Evolutionary conservation across 2,888 invertebrate species (phyloP), one percentile per base, ranked within the genome.

Genomic region (Drosophila dives): DNA sequence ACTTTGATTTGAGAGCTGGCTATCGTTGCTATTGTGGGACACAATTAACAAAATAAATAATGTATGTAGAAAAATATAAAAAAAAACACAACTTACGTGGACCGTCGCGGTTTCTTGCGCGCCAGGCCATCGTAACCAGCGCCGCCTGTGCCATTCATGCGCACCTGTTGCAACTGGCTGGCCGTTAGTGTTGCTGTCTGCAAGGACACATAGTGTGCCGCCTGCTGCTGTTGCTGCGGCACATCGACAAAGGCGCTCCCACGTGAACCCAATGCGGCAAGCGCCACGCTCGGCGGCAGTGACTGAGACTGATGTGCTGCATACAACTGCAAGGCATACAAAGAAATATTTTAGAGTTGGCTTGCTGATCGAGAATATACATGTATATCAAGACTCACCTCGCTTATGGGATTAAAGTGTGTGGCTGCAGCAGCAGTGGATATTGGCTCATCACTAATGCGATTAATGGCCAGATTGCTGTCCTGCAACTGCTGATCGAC

Each of bases 71-170:
- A 15, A 15, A 26, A 10, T 45, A 32, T 40, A 15, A 0, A 20
- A 15, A 0, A 20, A 10, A 10, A 38, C 38, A 15, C 0, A 68
- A 94, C 96, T 94, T 93, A 97, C 97, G 94, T 93, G 96, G 95
- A 98, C 91, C 99, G 98, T 70, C 98, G 94, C 0, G 98, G 97
- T 91, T 98, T 98, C 93, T 99, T 99, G 68, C 98, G 94, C 0
- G 98, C 97, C 8, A 95, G 94, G 55, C 94, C 93, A 75, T 94
- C 94, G 63, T 93, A 93, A 65, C 72, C 58, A 23, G 64, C 60
- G 8, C 75, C 62, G 48, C 75, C 40, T 7, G 81, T 93, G 40
- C 94, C 92, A 78, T 93, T 93, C 68, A 92, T 72, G 17, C 91
- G 90, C 36, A 83, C 64, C 49, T 83, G 72, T 12, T 73, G 88